These are phyloP conservation scores for Danio albolineatus DNA, from an alignment of 2,797 vertebrate species.

Conservation along the genomic window DNA sequence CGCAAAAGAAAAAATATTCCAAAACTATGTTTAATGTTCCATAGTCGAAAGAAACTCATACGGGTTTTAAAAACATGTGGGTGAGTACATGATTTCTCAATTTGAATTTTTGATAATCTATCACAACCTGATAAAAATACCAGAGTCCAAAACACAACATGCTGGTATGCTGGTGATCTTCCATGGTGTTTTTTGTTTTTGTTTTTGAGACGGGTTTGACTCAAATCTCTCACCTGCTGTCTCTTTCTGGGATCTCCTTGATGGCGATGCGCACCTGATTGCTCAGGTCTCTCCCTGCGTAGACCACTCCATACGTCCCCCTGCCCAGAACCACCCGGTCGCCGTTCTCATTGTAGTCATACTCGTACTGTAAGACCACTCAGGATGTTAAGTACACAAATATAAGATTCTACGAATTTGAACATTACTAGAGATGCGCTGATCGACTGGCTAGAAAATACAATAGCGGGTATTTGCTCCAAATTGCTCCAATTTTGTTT, in stretches of 20 bases:
- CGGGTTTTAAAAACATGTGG: not conserved
- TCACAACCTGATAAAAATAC: not conserved
- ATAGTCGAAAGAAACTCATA: not conserved
- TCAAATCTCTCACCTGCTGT: constrained; percentile 81
- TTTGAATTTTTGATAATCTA: no score
- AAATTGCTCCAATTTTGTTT: no score
- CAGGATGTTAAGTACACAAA: not conserved
- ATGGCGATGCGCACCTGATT: constrained; percentile 92
- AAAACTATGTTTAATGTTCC: constrained; percentile 4
- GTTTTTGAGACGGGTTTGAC: not conserved
- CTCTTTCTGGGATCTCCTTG: constrained; percentile 92
- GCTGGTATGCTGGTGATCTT: not conserved
- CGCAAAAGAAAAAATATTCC: not conserved
- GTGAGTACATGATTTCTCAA: not conserved
- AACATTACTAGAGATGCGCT: no score
- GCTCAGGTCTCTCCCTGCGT: constrained; percentile 87
- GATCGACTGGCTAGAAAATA: no score
- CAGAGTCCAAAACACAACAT: not conserved
- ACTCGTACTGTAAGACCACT: constrained; percentile 80
- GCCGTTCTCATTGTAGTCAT: constrained; percentile 83
- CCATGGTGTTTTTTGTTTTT: not conserved
- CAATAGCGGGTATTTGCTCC: no score
- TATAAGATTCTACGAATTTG: not conserved
- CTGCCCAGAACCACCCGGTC: constrained; percentile 88
- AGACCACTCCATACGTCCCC: constrained; percentile 91